Percentiles rank a stretch among this genome's conserved stretches.
Conservation (phyloP, 1,140 invertebrate genomes). For the Galleria mellonella region DNA sequence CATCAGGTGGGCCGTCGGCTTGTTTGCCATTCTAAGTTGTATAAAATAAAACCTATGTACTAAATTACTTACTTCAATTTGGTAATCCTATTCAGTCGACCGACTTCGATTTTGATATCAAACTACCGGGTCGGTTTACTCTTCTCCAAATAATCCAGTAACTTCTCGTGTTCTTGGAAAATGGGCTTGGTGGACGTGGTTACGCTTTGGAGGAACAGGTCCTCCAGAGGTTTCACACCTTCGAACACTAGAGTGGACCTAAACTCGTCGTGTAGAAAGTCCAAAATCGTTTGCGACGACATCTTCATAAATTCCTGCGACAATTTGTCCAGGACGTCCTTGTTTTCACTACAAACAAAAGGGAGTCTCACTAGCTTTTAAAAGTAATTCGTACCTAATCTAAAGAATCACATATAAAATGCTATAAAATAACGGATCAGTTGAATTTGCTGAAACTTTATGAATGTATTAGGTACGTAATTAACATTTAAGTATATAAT, state of each 20-base stretch:
- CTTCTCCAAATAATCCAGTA: background rate
- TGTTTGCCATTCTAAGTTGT: no score
- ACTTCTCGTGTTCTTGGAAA: background rate
- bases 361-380: background rate
- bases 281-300: conserved; percentile 11
- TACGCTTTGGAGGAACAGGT: background rate
- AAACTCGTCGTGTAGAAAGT: conserved; percentile 14
- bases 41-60: background rate
- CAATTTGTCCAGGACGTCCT: conserved; percentile 3
- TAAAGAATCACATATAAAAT: no score
- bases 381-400: no score
- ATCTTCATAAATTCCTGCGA: conserved; percentile 7
- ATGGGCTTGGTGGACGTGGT: background rate
- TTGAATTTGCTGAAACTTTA: no score
- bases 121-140: background rate
- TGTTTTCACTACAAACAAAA: conserved; percentile 1
- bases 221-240: conserved; percentile 4
- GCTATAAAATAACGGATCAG: no score
- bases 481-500: no score
- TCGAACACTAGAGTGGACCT: conserved; percentile 9
- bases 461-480: no score
- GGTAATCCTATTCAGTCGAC: background rate
- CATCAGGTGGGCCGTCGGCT: no score
- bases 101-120: background rate
- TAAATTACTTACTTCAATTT: background rate